Evolutionary conservation across 2,113 vertebrate genomes (phyloP).

Genomic region (Charina bottae): DNA sequence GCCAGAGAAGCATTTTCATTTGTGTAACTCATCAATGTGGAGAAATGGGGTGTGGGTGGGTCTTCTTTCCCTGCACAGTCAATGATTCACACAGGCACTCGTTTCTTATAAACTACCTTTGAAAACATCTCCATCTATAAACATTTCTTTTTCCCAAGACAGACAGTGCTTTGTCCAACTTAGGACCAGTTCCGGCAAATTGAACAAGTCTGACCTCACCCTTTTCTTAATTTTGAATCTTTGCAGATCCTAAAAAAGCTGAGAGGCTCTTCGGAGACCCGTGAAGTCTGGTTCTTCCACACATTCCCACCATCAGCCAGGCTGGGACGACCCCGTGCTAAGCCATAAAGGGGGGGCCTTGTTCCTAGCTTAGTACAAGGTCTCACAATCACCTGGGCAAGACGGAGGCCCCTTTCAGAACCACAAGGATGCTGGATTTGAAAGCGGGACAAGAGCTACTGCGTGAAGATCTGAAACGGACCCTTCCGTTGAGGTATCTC

Average conservation of each 20-base stretch:
- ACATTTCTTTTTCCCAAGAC: slow-evolving; percentile 36
- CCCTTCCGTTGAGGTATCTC: too few relatives aligned
- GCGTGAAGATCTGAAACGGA: too few relatives aligned
- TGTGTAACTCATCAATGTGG: background rate
- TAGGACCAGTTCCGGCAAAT: slow-evolving; percentile 44
- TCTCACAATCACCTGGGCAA: too few relatives aligned
- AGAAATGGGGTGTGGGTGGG: background rate
- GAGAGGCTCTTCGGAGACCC: background rate
- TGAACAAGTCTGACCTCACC: background rate
- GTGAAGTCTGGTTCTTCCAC: slow-evolving; percentile 10
- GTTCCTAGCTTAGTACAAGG: background rate
- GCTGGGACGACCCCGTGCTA: background rate
- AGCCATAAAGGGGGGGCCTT: too few relatives aligned
- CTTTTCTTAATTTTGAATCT: background rate
- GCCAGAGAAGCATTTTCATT: background rate
- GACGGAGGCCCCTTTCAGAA: too few relatives aligned
- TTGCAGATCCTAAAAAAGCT: background rate
- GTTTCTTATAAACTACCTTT: slow-evolving; percentile 16
- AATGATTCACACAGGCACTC: background rate
- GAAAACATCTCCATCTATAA: slow-evolving; percentile 13
- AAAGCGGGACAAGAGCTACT: too few relatives aligned
- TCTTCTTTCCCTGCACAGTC: background rate
- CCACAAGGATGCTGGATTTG: too few relatives aligned
- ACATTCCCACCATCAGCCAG: background rate
- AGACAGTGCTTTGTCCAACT: slow-evolving; percentile 58